Conservation (phyloP, 2,888 invertebrate genomes). For the Serripes groenlandicus region DNA sequence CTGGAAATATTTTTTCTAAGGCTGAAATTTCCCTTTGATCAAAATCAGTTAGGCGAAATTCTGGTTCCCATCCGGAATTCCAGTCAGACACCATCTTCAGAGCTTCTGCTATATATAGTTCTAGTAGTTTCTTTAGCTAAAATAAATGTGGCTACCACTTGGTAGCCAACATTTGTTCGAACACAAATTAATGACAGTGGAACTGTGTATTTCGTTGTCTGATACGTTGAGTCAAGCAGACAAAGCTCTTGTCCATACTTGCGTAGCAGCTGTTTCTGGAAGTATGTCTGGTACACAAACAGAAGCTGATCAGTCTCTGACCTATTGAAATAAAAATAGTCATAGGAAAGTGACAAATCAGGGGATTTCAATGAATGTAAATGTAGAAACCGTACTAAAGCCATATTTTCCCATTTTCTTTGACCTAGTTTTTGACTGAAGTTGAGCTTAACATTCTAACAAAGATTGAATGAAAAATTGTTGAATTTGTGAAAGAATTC, state of each 20-base stretch:
- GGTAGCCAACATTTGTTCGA: slow-evolving; percentile 8
- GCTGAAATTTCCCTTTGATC: slow-evolving; percentile 23
- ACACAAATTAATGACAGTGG: slow-evolving; percentile 7
- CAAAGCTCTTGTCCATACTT: background rate
- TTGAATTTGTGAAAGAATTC: too few relatives aligned
- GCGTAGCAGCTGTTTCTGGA: slow-evolving; percentile 3
- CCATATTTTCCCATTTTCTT: too few relatives aligned
- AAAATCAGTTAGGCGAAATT: slow-evolving; percentile 12
- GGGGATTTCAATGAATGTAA: too few relatives aligned
- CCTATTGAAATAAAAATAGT: background rate
- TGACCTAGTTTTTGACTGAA: too few relatives aligned
- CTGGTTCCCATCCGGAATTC: slow-evolving; percentile 10
- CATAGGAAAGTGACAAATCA: too few relatives aligned
- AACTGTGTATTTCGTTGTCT: slow-evolving; percentile 3
- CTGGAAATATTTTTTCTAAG: slow-evolving; percentile 29
- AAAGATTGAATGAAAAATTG: too few relatives aligned
- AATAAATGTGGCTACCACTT: slow-evolving; percentile 14
- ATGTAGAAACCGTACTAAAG: too few relatives aligned
- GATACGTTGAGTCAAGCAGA: slow-evolving; percentile 16
- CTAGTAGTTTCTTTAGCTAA: slow-evolving; percentile 13
- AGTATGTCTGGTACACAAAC: background rate
- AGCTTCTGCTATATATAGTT: slow-evolving; percentile 13
- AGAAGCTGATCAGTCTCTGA: slow-evolving; percentile 1
- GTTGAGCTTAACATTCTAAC: too few relatives aligned
- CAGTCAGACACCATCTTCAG: background rate